Base-by-base conservation (phyloP, 2,113 vertebrate species). In the Dermatemys mawii region DNA sequence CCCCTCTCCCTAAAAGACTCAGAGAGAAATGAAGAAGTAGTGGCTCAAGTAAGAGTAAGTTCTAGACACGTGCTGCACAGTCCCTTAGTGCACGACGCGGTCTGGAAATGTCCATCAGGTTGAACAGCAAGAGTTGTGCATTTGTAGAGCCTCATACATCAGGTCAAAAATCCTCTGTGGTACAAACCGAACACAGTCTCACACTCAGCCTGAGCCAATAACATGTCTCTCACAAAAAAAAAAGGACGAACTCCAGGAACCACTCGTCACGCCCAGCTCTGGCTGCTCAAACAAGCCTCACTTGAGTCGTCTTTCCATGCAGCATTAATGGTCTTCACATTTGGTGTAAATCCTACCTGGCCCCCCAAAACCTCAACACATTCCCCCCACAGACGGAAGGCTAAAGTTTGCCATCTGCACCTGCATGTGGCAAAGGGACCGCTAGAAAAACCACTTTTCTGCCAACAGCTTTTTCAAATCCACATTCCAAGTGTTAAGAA, bases 401-500 rank as follows among this genome's bases (percentile, higher is more conserved):
- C 70, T 91, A 93, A 50, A 92, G 81, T 67, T n/a, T 3, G 8
- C 81, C 32, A 11, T 13, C 11, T 38, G 38, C 70, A 41, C 22
- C 21, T 12, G 70, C 3, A 11, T 6, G 9, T 26, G 41, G 70
- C 79, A 81, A 63, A 93, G 38, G 10, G 83, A 9, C 63, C 32
- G 35, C 82, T 87, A 92, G 26, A 48, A 92, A 96, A 96, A 84
- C 4, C 88, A 29, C 0, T 38, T 84, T 70, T 51, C 92, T 89
- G 92, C 82, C 87, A 80, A 94, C 49, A 88, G 22, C 44, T 89
- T 91, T 92, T 92, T 79, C 78, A 73, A 95, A 73, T 49, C 51
- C 83, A 50, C 84, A 24, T 1, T 70, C 38, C 79, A 87, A 90
- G n/a, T 76, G n/a, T 1, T n/a, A 14, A 85, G 81, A 8, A 80